These are phyloP conservation scores for Chinchilla lanigera DNA, from an alignment of 2,113 vertebrate genomes.

Conservation along the genomic window DNA sequence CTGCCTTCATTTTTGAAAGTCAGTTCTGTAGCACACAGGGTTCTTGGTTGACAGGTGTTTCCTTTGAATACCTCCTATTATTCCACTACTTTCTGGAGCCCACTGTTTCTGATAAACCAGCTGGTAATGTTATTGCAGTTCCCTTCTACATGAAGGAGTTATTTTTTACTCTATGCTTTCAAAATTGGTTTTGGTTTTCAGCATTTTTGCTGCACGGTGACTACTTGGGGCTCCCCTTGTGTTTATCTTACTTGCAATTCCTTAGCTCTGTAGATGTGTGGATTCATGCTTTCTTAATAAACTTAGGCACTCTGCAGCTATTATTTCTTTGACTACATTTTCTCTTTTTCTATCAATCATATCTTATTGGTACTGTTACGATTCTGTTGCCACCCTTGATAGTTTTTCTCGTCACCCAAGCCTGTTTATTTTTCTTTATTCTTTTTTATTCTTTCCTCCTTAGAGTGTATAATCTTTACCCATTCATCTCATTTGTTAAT, in stretches of 20 bases:
- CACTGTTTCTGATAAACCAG: conserved; percentile 24
- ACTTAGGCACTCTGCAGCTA: not conserved
- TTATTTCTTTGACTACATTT: conserved; percentile 2
- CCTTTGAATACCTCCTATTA: not conserved
- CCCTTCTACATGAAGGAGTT: not conserved
- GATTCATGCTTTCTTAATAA: not conserved
- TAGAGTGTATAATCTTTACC: not conserved
- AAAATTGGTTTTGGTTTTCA: conserved; percentile 6
- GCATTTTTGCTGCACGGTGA: not conserved
- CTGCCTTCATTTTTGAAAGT: conserved; percentile 35
- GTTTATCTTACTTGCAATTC: not conserved
- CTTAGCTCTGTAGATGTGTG: not conserved
- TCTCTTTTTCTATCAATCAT: not conserved
- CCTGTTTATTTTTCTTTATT: not conserved
- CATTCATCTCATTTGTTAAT: not conserved
- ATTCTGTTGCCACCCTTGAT: not conserved
- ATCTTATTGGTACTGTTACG: not conserved
- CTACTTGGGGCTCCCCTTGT: not conserved
- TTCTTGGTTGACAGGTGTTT: not conserved
- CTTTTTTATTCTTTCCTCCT: not conserved
- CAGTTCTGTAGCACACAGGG: not conserved
- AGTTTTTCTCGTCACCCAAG: not conserved
- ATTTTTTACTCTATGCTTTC: conserved; percentile 15
- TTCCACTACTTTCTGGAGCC: not conserved
- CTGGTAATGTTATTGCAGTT: not conserved